Percentiles rank a stretch among this genome's conserved stretches.
Conservation (phyloP, 64 coral and sea anemone species). For the Montipora cactus region DNA sequence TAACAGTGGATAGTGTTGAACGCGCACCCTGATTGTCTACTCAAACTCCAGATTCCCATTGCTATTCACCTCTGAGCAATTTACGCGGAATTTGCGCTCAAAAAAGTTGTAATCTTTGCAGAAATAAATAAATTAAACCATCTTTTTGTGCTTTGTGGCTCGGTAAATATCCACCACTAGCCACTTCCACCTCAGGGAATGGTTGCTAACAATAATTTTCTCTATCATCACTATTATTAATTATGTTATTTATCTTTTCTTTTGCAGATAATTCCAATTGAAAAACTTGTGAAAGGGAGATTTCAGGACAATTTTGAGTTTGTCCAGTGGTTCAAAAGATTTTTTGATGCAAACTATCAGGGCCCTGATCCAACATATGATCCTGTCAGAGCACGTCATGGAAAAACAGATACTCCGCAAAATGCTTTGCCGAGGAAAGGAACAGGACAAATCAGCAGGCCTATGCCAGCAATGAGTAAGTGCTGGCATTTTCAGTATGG, state of each 20-base stretch:
- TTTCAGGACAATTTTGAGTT: constrained; percentile 99
- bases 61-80: no score
- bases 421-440: constrained; percentile 82
- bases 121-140: no score
- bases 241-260: not conserved
- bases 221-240: not conserved
- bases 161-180: no score
- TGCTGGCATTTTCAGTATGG: not conserved
- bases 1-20: no score
- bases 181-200: no score
- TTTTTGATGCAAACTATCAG: constrained; percentile 99
- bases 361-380: constrained; percentile 92
- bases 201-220: no score
- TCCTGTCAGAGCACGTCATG: constrained; percentile 80
- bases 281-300: constrained; percentile 97
- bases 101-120: no score
- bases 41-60: no score
- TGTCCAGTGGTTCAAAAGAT: constrained; percentile 99
- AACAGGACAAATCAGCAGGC: constrained; percentile 12
- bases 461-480: constrained; percentile 21
- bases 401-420: constrained; percentile 73
- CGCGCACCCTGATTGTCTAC: no score
- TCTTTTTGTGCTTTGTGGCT: no score
- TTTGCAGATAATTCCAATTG: constrained; percentile 83
- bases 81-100: no score